Base-by-base conservation (phyloP, 2,113 vertebrate genomes). In the Alectura lathami region DNA sequence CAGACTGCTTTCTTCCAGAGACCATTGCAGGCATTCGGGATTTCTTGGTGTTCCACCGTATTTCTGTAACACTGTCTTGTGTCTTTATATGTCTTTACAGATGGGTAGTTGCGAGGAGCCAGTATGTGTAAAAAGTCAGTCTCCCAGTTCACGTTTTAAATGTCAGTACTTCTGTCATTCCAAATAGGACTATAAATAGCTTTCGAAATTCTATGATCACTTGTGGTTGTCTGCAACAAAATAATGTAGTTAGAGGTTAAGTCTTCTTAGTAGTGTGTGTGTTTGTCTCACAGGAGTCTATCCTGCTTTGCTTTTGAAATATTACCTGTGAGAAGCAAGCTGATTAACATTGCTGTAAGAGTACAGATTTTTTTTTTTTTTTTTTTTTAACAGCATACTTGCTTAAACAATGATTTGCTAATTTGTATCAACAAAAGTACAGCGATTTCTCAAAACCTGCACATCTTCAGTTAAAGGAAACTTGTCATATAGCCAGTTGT, bases 401-500 rank as follows among this genome's bases (percentile, higher is more conserved):
- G 7, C 70, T 94, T 96, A 56, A 95, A 93, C 93, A 93, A 14
- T 59, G 51, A 72, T 91, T 59, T 57, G 89, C 83, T 90, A 92
- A 96, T 48, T 86, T 92, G n/a, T 84, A 40, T 94, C 56, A 77
- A 38, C n/a, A 53, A 63, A 96, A 95, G 76, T 95, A 88, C 47
- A 96, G 56, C 66, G 60, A 57, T 92, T 95, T 79, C 32, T 45
- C 23, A 27, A 76, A 77, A 86, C 67, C 91, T 87, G 62, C 88
- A 51, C 51, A 43, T 92, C 78, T 94, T 83, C 72, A 82, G 20
- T 60, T 84, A 32, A 86, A 68, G 59, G 23, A 60, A 93, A 64
- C 78, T 83, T 92, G 38, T 54, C 77, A 80, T 32, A 64, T 85
- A 77, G 50, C 63, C 92, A 89, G 40, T 83, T 89, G 63, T 69